Evolutionary conservation across 2,113 vertebrate species (phyloP), one percentile per base, ranked within the genome.

Genomic region (Crotophaga sulcirostris): DNA sequence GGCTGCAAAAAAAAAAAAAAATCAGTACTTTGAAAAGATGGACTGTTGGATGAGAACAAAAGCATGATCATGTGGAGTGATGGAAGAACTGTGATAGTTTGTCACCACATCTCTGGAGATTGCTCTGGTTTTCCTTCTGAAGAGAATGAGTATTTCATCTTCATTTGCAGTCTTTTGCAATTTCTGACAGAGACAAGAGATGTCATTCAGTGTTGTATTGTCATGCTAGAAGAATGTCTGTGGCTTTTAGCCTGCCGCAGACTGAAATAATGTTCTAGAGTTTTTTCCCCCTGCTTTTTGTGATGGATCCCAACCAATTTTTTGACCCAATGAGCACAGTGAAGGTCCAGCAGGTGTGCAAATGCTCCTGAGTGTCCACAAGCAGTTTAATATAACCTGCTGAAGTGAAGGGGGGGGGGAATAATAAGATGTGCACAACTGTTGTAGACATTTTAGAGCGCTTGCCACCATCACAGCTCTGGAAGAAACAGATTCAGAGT

Each of bases 81-180:
- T 52, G 55, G 82, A 66, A 6, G 4, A 55, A 31, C 36, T 21
- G 28, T 44, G n/a, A 12, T 26, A 24, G 72, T 84, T 77, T 88
- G 82, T 84, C 79, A 62, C 51, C 31, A 13, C 45, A 4, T 62
- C 90, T 90, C 72, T 80, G 49, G 80, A 60, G 83, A 60, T 52
- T 42, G 38, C 28, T 94, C 72, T 87, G 42, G 1, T 81, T 90
- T 90, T 81, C 47, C 52, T 84, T 68, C 52, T 44, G 51, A 31
- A 78, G 69, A 68, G 92, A 95, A 89, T 26, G 31, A 91, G 31
- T 11, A 11, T 86, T 92, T 91, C 16, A 36, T 36, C 69, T 84
- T 81, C 34, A 72, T 89, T 87, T 94, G 47, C 56, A 68, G 8
- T 84, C 67, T 74, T 45, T 54, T 80, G 59, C 42, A 33, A 17